phyloP scores from a whole-genome alignment of 2,797 vertebrate species.

The Mastacembelus armatus region DNA sequence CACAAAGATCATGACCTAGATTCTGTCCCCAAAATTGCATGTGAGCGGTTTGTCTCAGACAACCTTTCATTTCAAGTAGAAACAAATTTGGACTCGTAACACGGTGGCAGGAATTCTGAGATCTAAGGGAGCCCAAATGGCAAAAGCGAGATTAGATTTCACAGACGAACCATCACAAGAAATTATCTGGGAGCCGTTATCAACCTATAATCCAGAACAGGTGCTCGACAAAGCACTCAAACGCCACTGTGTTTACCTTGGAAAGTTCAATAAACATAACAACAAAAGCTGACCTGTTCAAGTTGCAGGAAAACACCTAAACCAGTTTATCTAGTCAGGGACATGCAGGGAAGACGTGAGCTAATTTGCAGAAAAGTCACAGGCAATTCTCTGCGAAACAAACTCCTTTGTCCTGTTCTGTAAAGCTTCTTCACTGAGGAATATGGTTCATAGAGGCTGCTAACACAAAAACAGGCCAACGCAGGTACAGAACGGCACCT shows the following conservation, averaged over 20 bases:
- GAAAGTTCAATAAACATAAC: conserved; percentile 52
- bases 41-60: background rate
- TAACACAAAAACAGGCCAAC: conserved; percentile 39
- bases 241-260: conserved; percentile 28
- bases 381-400: conserved; percentile 63
- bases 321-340: conserved; percentile 68
- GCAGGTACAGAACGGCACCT: conserved; percentile 48
- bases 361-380: conserved; percentile 40
- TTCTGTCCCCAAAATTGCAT: conserved; percentile 39
- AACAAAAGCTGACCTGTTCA: conserved; percentile 61
- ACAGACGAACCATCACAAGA: conserved; percentile 50
- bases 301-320: conserved; percentile 38
- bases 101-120: background rate
- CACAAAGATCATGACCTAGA: conserved; percentile 36
- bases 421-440: conserved; percentile 52
- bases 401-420: conserved; percentile 62
- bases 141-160: conserved; percentile 46
- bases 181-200: conserved; percentile 53
- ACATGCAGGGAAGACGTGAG: conserved; percentile 42
- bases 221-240: conserved; percentile 58
- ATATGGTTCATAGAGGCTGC: conserved; percentile 54
- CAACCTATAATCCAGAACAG: conserved; percentile 69
- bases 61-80: conserved; percentile 12
- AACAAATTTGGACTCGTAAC: conserved; percentile 25
- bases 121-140: conserved; percentile 10